These are phyloP conservation scores for Chymomyza amoena DNA, from an alignment of 2,888 invertebrate genomes.

Conservation along the genomic window DNA sequence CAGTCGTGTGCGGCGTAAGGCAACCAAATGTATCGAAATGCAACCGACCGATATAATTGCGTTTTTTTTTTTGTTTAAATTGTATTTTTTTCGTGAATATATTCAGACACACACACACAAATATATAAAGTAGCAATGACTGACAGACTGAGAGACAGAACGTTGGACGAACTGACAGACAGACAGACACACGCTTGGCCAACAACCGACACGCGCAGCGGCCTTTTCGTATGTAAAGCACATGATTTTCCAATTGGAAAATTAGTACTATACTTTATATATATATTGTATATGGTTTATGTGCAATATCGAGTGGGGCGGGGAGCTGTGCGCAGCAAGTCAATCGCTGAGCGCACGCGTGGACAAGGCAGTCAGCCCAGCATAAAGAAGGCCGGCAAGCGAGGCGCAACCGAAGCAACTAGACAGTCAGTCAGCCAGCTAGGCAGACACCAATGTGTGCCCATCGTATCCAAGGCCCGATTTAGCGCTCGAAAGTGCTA, in stretches of 20 bases:
- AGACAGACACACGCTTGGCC: slow-evolving; percentile 60
- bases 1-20: slow-evolving; percentile 79
- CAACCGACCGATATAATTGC: slow-evolving; percentile 78
- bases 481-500: slow-evolving; percentile 8
- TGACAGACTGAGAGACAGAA: slow-evolving; percentile 1
- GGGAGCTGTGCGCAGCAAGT: slow-evolving; percentile 9
- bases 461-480: slow-evolving; percentile 57
- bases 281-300: background rate
- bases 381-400: slow-evolving; percentile 71
- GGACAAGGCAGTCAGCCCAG: slow-evolving; percentile 59
- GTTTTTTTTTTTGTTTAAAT: slow-evolving; percentile 44
- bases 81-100: slow-evolving; percentile 6
- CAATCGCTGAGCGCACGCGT: slow-evolving; percentile 64
- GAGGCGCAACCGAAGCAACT: slow-evolving; percentile 64
- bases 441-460: slow-evolving; percentile 19
- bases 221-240: slow-evolving; percentile 68
- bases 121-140: slow-evolving; percentile 2
- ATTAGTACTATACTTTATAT: slow-evolving; percentile 50
- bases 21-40: slow-evolving; percentile 79
- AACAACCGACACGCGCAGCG: slow-evolving; percentile 71
- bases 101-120: slow-evolving; percentile 25
- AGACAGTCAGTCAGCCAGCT: slow-evolving; percentile 28
- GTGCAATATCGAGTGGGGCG: slow-evolving; percentile 2
- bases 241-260: slow-evolving; percentile 74
- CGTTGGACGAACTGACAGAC: too few species aligned